Percentiles rank a stretch among this genome's conserved stretches.
Conservation (phyloP, 2,888 invertebrate species). For the Andrena fulva region DNA sequence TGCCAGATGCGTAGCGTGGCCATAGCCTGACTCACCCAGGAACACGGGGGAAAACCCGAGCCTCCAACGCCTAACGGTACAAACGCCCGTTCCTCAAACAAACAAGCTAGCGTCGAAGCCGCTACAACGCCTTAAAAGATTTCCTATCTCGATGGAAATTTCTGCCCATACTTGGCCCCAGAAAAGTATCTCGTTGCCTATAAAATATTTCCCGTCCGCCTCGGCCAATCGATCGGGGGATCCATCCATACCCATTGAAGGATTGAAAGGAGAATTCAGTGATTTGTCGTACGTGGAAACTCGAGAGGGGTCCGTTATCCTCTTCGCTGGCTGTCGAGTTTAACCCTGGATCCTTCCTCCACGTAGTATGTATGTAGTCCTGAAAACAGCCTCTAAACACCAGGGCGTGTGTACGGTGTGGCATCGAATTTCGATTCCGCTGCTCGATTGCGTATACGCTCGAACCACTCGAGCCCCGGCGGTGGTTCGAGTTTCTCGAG, state of each 20-base stretch:
- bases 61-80: no score
- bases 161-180: not conserved
- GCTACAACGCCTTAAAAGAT: not conserved
- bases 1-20: no score
- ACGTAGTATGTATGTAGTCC: not conserved
- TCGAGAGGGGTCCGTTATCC: slow-evolving; percentile 48
- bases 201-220: slow-evolving; percentile 15
- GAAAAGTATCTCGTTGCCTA: not conserved
- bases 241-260: not conserved
- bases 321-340: slow-evolving; percentile 42
- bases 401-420: slow-evolving; percentile 64
- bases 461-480: slow-evolving; percentile 58
- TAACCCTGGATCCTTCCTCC: slow-evolving; percentile 55
- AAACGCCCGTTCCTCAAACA: no score
- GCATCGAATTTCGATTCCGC: slow-evolving; percentile 79
- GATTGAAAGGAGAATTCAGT: slow-evolving; percentile 7
- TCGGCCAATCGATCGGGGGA: not conserved
- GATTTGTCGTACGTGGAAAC: slow-evolving; percentile 45
- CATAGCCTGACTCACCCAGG: no score
- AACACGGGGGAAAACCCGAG: no score
- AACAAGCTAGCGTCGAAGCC: no score
- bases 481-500: slow-evolving; percentile 75
- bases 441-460: slow-evolving; percentile 66
- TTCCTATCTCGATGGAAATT: not conserved
- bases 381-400: slow-evolving; percentile 69